Percentiles rank a stretch among this genome's conserved stretches.
These are phyloP conservation scores for Thereva unica DNA, from an alignment of 2,888 invertebrate genomes.

Conservation along the genomic window DNA sequence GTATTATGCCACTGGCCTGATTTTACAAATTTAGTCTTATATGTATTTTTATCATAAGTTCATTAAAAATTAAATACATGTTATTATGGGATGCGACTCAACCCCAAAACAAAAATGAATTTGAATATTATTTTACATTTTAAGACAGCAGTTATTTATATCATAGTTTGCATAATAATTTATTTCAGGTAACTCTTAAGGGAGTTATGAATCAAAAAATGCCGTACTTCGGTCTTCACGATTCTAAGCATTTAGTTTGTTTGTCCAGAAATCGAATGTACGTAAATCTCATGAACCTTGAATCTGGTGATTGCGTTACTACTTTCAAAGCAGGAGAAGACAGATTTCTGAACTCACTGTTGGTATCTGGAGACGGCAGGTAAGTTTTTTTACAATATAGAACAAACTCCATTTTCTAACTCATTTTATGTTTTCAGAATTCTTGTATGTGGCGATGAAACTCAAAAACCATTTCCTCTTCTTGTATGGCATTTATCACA, in stretches of 20 bases:
- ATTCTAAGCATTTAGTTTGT: constrained; percentile 75
- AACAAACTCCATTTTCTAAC: neutral
- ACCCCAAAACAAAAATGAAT: no score
- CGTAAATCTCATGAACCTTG: constrained; percentile 83
- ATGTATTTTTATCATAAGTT: no score
- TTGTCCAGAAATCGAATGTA: constrained; percentile 87
- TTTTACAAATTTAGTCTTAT: no score
- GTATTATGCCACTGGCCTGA: neutral
- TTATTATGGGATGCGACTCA: no score
- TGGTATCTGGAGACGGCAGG: constrained; percentile 88
- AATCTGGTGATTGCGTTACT: constrained; percentile 68
- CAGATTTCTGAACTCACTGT: constrained; percentile 82
- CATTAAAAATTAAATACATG: neutral
- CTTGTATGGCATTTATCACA: constrained; percentile 87
- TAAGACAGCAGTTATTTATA: no score
- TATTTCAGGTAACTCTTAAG: constrained; percentile 68
- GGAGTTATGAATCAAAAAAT: constrained; percentile 92
- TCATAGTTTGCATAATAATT: no score
- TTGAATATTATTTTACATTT: no score
- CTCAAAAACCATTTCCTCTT: constrained; percentile 87
- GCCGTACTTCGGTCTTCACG: constrained; percentile 86
- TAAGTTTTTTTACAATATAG: constrained; percentile 49
- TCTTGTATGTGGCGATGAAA: constrained; percentile 88
- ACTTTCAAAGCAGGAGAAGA: constrained; percentile 92
- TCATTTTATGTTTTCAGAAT: constrained; percentile 61